Evolutionary conservation across 2,113 vertebrate genomes (phyloP), one percentile per base, ranked within the genome.

Genomic region (Lampris incognitus): DNA sequence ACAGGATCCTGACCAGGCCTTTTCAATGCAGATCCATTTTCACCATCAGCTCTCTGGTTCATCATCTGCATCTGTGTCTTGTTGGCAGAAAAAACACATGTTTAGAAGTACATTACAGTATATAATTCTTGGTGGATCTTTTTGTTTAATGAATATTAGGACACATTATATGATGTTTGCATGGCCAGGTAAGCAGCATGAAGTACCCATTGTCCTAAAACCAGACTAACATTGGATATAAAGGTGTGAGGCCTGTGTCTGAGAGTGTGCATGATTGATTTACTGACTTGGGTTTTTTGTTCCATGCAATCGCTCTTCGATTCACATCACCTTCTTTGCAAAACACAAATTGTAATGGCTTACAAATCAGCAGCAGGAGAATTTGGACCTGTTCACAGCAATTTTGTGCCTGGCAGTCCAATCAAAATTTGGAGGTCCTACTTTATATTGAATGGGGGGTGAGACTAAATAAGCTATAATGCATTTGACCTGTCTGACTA

Each of bases 1-100:
- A 91, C 87, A 73, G 94, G 88, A 67, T 93, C 96, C 92, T 96
- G 95, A 90, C 93, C 92, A 57, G 89, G 79, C 76, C 90, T 92
- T 56, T 94, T 94, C 68, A 87, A 76, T 48, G 91, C 72, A 58
- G 91, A 89, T 81, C 95, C 95, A 83, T 95, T 94, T 52, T 91
- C 92, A 78, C 92, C 87, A 49, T 96, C 95, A 76, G 85, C 36
- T 79, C 86, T 91, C 50, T 61, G 81, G 93, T 72, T 93, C 83
- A 82, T 88, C 94, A 93, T 91, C 93, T 87, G 92, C 79, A 87
- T 77, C 70, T 82, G 63, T 68, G 50, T 10, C 54, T 70, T 67
- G 66, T 67, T 13, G 40, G 3, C 7, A 6, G 64, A 9, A 68
- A 85, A 76, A 4, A 72, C 3, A 80, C 36, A 55, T 52, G 2